Conservation (phyloP, 2,888 invertebrate species). For the Rhingia rostrata region DNA sequence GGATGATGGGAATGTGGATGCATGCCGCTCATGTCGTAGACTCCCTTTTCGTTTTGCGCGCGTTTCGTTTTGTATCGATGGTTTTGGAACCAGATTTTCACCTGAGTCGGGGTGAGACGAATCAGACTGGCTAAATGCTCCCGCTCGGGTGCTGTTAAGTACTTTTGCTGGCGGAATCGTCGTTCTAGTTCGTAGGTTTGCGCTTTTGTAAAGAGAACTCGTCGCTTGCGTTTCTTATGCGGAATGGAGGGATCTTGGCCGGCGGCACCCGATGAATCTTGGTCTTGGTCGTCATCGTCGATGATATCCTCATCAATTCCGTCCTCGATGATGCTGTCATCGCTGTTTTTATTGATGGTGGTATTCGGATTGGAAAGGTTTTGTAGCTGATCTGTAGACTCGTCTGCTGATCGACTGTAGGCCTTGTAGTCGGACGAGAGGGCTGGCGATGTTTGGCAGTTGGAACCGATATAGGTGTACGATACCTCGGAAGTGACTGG, state of each 20-base stretch:
- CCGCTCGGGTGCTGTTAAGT: slow-evolving; percentile 98
- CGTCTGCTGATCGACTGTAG: slow-evolving; percentile 81
- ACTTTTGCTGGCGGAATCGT: slow-evolving; percentile 97
- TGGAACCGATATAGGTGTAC: slow-evolving; percentile 83
- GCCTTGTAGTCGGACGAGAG: slow-evolving; percentile 81
- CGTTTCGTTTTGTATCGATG: slow-evolving; percentile 99
- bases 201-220: slow-evolving; percentile 98
- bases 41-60: slow-evolving; percentile 96
- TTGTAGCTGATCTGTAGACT: slow-evolving; percentile 76
- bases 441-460: slow-evolving; percentile 81
- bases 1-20: slow-evolving; percentile 80
- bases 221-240: slow-evolving; percentile 95
- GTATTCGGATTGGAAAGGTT: slow-evolving; percentile 64
- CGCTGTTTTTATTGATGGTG: slow-evolving; percentile 73
- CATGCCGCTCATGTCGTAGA: slow-evolving; percentile 85
- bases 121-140: slow-evolving; percentile 98
- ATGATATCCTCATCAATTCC: slow-evolving; percentile 84
- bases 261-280: slow-evolving; percentile 80
- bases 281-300: slow-evolving; percentile 84
- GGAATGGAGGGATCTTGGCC: slow-evolving; percentile 83
- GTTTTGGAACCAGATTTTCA: slow-evolving; percentile 99
- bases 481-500: slow-evolving; percentile 91
- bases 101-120: slow-evolving; percentile 97
- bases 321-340: slow-evolving; percentile 81
- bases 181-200: slow-evolving; percentile 98